These are phyloP conservation scores for Zeus faber DNA, from an alignment of 2,113 vertebrate species.

Conservation along the genomic window DNA sequence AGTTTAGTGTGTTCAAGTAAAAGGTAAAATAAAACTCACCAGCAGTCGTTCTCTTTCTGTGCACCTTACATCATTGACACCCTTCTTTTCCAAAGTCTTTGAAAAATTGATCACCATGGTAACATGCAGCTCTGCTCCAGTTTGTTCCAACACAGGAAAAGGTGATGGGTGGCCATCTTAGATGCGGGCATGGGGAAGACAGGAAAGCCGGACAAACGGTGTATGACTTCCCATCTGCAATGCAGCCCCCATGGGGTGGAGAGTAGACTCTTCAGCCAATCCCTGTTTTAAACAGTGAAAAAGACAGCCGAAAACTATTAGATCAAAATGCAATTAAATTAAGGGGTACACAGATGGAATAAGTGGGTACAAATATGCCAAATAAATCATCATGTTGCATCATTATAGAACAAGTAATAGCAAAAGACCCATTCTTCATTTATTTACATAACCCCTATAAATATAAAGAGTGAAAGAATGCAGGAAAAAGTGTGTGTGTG, in stretches of 20 bases:
- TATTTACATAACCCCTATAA: neutral
- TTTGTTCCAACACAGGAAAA: constrained; percentile 44
- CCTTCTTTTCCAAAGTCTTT: constrained; percentile 82
- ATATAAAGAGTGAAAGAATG: no score
- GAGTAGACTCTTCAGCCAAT: constrained; percentile 38
- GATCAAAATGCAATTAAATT: no score
- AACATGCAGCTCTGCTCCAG: constrained; percentile 51
- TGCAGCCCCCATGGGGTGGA: constrained; percentile 29
- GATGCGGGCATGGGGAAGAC: constrained; percentile 26
- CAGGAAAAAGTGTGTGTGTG: no score
- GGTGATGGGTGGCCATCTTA: constrained; percentile 59
- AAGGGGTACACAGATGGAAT: no score
- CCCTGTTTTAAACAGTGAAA: constrained; percentile 46
- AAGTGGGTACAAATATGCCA: no score
- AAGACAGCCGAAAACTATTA: no score
- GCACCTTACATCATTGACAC: constrained; percentile 79
- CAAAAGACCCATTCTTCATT: neutral
- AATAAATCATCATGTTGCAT: neutral
- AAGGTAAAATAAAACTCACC: constrained; percentile 59
- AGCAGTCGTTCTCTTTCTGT: constrained; percentile 70
- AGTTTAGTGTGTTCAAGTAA: neutral
- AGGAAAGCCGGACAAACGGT: constrained; percentile 33
- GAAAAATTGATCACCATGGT: constrained; percentile 88
- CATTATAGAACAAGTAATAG: no score
- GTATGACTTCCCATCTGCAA: constrained; percentile 58